Percentiles rank a stretch among this genome's conserved stretches.
These are phyloP conservation scores for Plusia festucae DNA, from an alignment of 2,888 invertebrate genomes.

Conservation along the genomic window DNA sequence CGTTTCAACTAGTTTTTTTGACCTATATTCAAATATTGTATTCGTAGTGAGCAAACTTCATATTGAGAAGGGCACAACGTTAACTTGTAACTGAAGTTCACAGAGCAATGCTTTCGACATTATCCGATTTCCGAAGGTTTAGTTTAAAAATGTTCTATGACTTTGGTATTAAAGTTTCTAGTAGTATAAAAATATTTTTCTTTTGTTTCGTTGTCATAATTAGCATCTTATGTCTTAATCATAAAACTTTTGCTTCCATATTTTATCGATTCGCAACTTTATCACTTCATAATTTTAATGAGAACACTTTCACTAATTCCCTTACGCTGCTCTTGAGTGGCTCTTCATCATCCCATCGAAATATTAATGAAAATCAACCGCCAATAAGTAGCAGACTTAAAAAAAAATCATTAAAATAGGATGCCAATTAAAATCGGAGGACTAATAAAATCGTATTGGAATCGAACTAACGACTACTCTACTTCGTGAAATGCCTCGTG, in stretches of 20 bases:
- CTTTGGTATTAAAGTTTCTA: too few species aligned
- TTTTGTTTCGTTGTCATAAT: neutral
- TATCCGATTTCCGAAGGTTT: too few species aligned
- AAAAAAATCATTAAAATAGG: constrained; percentile 71
- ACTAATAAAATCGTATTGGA: constrained; percentile 87
- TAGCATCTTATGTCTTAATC: neutral
- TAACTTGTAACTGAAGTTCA: neutral
- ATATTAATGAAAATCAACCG: constrained; percentile 56
- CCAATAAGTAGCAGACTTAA: constrained; percentile 58
- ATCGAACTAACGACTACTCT: constrained; percentile 84
- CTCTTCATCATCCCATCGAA: constrained; percentile 50
- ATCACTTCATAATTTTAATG: constrained; percentile 29
- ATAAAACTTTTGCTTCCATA: neutral
- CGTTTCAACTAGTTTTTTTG: constrained; percentile 41
- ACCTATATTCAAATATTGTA: constrained; percentile 46
- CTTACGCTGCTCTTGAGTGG: constrained; percentile 27
- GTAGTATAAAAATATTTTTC: too few species aligned
- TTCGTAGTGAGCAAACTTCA: neutral
- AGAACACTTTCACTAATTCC: constrained; percentile 38
- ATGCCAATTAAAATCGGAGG: constrained; percentile 85
- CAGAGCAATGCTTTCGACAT: neutral
- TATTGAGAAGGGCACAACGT: neutral
- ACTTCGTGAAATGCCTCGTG: constrained; percentile 85
- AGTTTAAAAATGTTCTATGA: too few species aligned
- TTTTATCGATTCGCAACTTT: constrained; percentile 8